phyloP scores from a whole-genome alignment of 2,888 invertebrate genomes.

The Phaonia tiefii region DNA sequence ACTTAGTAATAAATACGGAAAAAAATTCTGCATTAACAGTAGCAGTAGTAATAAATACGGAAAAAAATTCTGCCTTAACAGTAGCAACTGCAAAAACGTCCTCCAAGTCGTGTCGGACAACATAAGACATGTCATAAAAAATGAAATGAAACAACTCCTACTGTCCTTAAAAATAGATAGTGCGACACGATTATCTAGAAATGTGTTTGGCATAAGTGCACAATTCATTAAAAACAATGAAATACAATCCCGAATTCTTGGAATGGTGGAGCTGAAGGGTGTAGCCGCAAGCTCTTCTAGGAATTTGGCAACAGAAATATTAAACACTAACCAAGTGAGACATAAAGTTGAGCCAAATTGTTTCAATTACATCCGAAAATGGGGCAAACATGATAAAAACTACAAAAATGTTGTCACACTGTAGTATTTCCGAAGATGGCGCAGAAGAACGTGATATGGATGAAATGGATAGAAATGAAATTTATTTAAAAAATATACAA shows the following conservation, averaged over 20 bases:
- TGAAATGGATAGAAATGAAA: background rate
- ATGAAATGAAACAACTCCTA: conserved; percentile 36
- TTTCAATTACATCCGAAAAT: conserved; percentile 40
- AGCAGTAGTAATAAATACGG: conserved; percentile 50
- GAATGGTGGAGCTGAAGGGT: conserved; percentile 39
- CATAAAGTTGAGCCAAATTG: conserved; percentile 20
- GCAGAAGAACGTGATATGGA: too few species aligned
- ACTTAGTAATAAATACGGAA: conserved; percentile 26
- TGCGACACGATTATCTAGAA: conserved; percentile 48
- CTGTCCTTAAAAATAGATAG: conserved; percentile 62
- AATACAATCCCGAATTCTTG: conserved; percentile 28
- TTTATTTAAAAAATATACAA: background rate
- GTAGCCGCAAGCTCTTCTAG: conserved; percentile 7
- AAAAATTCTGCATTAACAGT: conserved; percentile 48
- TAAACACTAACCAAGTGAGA: conserved; percentile 46
- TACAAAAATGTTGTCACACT: background rate
- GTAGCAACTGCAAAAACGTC: conserved; percentile 52
- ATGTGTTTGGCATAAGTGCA: conserved; percentile 61
- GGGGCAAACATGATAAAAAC: conserved; percentile 33
- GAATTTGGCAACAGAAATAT: conserved; percentile 31
- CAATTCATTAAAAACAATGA: conserved; percentile 25
- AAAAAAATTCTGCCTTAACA: conserved; percentile 47
- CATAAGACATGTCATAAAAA: conserved; percentile 40
- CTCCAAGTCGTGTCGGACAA: conserved; percentile 51
- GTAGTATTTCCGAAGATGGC: background rate